Evolutionary conservation across 2,113 vertebrate genomes (phyloP).

Genomic region (Hepsetus odoe): DNA sequence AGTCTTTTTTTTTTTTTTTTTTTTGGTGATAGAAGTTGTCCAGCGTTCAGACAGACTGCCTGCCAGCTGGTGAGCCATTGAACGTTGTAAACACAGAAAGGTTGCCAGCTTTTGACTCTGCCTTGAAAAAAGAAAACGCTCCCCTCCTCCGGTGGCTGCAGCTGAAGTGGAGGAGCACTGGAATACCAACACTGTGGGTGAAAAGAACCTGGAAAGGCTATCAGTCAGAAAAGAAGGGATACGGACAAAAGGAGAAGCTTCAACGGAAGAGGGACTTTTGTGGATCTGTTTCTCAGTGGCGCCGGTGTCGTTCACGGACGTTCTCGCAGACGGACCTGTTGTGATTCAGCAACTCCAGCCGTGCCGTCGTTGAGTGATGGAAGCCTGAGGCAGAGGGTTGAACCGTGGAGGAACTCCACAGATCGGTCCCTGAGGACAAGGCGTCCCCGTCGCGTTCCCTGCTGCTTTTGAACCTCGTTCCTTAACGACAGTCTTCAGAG

Average conservation of each 20-base stretch:
- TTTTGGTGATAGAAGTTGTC: slow-evolving; percentile 28
- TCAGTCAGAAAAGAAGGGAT: slow-evolving; percentile 30
- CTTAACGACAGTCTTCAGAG: no score
- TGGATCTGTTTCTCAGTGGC: slow-evolving; percentile 18
- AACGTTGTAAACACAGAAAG: slow-evolving; percentile 26
- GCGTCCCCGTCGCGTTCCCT: background rate
- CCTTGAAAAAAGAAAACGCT: background rate
- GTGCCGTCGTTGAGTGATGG: slow-evolving; percentile 22
- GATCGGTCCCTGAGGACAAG: slow-evolving; percentile 12
- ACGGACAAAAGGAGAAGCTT: slow-evolving; percentile 40
- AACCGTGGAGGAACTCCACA: slow-evolving; percentile 41
- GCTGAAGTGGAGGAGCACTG: slow-evolving; percentile 28
- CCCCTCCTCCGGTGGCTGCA: background rate
- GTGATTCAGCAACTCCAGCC: slow-evolving; percentile 47
- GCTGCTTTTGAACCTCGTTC: no score
- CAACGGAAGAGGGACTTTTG: slow-evolving; percentile 41
- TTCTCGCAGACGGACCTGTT: slow-evolving; percentile 41
- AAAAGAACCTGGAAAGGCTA: slow-evolving; percentile 50
- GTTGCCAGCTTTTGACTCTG: slow-evolving; percentile 41
- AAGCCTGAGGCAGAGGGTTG: slow-evolving; percentile 42
- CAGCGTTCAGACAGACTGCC: slow-evolving; percentile 35
- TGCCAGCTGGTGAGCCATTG: slow-evolving; percentile 45
- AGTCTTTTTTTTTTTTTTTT: background rate
- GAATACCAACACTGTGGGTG: slow-evolving; percentile 57
- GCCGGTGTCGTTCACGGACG: slow-evolving; percentile 49